phyloP scores from a whole-genome alignment of 1,140 invertebrate genomes.

The Plectrocnemia conspersa region DNA sequence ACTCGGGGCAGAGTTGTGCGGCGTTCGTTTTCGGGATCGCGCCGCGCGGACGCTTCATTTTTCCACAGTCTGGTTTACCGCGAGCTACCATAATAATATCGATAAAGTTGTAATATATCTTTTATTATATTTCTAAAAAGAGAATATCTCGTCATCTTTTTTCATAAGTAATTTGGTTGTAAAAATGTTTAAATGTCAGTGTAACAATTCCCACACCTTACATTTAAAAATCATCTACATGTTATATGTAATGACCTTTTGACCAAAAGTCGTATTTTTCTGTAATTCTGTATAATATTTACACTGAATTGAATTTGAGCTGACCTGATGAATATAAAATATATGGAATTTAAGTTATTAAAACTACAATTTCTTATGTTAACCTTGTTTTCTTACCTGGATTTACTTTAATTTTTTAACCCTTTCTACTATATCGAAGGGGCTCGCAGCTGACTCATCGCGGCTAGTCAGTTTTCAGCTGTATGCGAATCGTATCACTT shows the following conservation, averaged over 20 bases:
- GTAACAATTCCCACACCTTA: constrained; percentile 38
- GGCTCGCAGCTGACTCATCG: no score
- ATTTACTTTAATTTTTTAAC: no score
- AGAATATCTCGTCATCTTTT: constrained; percentile 37
- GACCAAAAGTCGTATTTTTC: constrained; percentile 47
- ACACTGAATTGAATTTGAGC: constrained; percentile 56
- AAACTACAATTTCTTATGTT: constrained; percentile 57
- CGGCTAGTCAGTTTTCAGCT: no score
- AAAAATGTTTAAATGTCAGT: constrained; percentile 53
- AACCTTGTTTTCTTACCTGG: constrained; percentile 35
- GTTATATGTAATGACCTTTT: constrained; percentile 53
- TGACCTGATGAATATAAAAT: constrained; percentile 57
- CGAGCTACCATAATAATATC: constrained; percentile 21
- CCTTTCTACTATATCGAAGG: no score
- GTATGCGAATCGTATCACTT: no score
- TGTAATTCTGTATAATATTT: constrained; percentile 57
- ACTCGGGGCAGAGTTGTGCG: constrained; percentile 18
- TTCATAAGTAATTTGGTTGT: constrained; percentile 42
- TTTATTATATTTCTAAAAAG: constrained; percentile 34
- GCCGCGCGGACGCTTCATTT: constrained; percentile 21
- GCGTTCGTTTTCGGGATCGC: constrained; percentile 9
- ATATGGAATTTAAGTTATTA: constrained; percentile 59
- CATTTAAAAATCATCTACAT: constrained; percentile 51
- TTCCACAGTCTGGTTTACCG: constrained; percentile 24
- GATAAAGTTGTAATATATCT: constrained; percentile 35